These are phyloP conservation scores for Melanotaenia trifasciata DNA, from an alignment of 2,797 vertebrate genomes.

Conservation along the genomic window DNA sequence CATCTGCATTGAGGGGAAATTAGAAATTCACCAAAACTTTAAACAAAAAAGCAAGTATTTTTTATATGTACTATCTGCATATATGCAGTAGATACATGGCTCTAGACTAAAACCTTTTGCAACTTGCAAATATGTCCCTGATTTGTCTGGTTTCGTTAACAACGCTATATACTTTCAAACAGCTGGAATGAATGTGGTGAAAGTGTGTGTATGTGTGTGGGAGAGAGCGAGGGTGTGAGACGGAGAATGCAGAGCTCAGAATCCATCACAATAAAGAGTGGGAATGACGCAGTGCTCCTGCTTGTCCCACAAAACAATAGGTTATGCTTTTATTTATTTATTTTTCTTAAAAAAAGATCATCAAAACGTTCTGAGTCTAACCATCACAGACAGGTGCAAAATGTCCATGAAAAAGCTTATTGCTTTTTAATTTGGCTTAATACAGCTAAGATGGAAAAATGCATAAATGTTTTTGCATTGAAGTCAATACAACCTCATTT, in stretches of 20 bases:
- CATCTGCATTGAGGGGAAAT: background rate
- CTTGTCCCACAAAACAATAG: background rate
- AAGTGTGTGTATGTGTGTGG: background rate
- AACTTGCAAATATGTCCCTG: too few species aligned
- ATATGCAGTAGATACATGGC: background rate
- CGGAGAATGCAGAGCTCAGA: background rate
- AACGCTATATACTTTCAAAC: background rate
- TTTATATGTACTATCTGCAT: background rate
- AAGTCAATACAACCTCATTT: background rate
- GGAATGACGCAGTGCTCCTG: background rate
- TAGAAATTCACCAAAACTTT: constrained; percentile 10
- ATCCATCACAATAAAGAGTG: background rate
- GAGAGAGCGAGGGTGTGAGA: background rate
- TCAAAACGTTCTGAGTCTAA: background rate
- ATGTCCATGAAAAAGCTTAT: background rate
- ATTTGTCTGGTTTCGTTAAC: too few species aligned
- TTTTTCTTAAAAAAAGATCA: background rate
- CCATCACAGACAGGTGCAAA: background rate
- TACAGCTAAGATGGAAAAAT: background rate
- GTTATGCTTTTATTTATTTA: background rate
- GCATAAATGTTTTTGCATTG: background rate
- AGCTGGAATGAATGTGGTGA: background rate
- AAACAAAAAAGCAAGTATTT: background rate
- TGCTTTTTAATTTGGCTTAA: background rate
- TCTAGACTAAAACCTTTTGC: too few species aligned